Base-by-base conservation (phyloP, 2,797 vertebrate genomes). In the Pipistrellus pygmaeus region DNA sequence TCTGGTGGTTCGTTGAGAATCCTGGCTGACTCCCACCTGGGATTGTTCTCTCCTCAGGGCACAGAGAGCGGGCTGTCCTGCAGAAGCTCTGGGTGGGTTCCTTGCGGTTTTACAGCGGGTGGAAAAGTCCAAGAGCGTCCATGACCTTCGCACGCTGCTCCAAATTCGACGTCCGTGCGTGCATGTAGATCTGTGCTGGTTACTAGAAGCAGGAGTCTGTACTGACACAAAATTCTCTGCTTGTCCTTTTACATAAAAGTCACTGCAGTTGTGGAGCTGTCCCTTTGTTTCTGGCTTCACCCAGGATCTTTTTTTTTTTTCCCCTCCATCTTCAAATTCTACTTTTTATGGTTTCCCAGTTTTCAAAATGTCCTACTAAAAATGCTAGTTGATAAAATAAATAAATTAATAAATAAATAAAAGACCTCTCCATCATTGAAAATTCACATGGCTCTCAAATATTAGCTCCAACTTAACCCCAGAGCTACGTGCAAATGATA, bases 331-430 rank as follows among this genome's bases (percentile, higher is more conserved):
- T 92, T 81, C 53, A 87, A 69, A 77, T 76, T 85, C 55, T 77
- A 11, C 15, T 68, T 94, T 57, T 60, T 53, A 84, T 64, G 27
- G 66, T 44, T 93, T 93, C 81, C 71, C 44, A n/a, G 6, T 84
- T 90, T 92, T 85, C 46, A 71, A 64, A 80, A 85, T 55, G 10
- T 57, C 77, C 72, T 64, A n/a, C 66, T 71, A 27, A 75, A 84
- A 91, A 91, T 62, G 5, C 11, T 38, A 66, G n/a, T 51, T 60
- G 57, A 13, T 60, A 17, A 23, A 88, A 88, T n/a, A 72, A 44
- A 44, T 4, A 41, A 41, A 41, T 7, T 6, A 41, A 35, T 35
- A 35, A 35, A 35, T 4, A 35, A 44, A 41, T 27, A 12, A 53
- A 44, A 25, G 13, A 41, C 87, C 46, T 83, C 38, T 53, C 64